Conservation (phyloP, 2,888 invertebrate species). For the Melanargia galathea region DNA sequence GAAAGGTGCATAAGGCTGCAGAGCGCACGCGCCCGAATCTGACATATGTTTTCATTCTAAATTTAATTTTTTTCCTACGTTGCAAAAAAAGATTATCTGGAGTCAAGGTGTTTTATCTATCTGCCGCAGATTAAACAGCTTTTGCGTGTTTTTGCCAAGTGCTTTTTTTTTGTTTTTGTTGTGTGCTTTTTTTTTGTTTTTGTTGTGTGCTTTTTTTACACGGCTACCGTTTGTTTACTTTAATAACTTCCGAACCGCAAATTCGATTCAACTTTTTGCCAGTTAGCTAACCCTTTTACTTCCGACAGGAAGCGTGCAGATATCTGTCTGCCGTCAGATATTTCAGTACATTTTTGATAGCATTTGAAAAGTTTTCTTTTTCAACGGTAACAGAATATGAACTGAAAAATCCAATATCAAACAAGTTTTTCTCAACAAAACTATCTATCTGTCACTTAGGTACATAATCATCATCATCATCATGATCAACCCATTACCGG, state of each 20-base stretch:
- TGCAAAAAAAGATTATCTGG: conserved; percentile 52
- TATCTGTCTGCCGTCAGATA: conserved; percentile 13
- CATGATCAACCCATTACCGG: too few relatives aligned
- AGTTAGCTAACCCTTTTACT: conserved; percentile 43
- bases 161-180: conserved; percentile 39
- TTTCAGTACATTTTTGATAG: background rate
- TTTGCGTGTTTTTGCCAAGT: conserved; percentile 46
- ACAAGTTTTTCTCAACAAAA: background rate
- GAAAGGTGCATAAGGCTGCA: conserved; percentile 64
- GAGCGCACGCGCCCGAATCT: conserved; percentile 58
- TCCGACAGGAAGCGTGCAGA: conserved; percentile 29
- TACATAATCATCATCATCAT: too few relatives aligned
- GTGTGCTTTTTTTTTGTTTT: conserved; percentile 39
- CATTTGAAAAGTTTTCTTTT: background rate
- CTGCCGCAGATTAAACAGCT: conserved; percentile 48
- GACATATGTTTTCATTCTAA: conserved; percentile 60
- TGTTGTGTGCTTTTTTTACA: conserved; percentile 42
- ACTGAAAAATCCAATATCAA: background rate
- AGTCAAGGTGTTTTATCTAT: conserved; percentile 61
- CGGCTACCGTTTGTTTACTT: conserved; percentile 43
- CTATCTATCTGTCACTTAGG: background rate
- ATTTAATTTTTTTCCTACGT: conserved; percentile 47
- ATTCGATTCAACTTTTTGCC: conserved; percentile 41
- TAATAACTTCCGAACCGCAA: conserved; percentile 47
- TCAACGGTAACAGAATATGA: background rate